A percentile compares a stretch with the other conserved stretches of the same genome.
Conservation (phyloP, 2,888 invertebrate species). For the Venusia cambrica region DNA sequence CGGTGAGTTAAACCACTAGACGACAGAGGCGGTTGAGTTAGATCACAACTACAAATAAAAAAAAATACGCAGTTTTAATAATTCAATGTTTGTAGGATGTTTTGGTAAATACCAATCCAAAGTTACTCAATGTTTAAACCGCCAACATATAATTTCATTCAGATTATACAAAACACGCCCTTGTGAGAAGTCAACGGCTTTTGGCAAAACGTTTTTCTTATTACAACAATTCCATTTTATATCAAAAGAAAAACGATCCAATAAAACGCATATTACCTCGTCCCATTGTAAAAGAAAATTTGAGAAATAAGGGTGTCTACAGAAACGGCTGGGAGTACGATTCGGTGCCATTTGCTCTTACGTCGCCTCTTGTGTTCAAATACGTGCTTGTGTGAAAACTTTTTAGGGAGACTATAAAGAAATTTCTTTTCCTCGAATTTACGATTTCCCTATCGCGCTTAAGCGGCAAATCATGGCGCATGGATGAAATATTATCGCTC, state of each 20-base stretch:
- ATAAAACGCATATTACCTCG: conserved; percentile 68
- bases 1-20: too few species aligned
- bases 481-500: conserved; percentile 67
- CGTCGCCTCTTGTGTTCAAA: conserved; percentile 54
- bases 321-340: conserved; percentile 65
- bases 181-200: conserved; percentile 27
- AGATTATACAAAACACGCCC: conserved; percentile 27
- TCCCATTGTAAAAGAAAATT: conserved; percentile 66
- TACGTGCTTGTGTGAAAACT: conserved; percentile 64
- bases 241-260: conserved; percentile 61
- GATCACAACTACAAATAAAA: too few species aligned
- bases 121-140: too few species aligned
- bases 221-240: conserved; percentile 58
- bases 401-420: conserved; percentile 70
- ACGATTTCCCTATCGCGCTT: conserved; percentile 74
- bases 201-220: conserved; percentile 39
- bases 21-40: too few species aligned
- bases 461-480: conserved; percentile 71
- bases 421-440: conserved; percentile 69
- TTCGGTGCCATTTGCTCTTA: conserved; percentile 62
- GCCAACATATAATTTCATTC: conserved; percentile 29
- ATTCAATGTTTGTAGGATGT: too few species aligned
- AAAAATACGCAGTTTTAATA: too few species aligned
- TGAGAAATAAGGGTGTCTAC: conserved; percentile 61
- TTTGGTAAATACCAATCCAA: too few species aligned